A percentile compares a stretch with the other conserved stretches of the same genome.
Conservation (phyloP, 2,888 invertebrate genomes). For the Psylliodes chrysocephalus region DNA sequence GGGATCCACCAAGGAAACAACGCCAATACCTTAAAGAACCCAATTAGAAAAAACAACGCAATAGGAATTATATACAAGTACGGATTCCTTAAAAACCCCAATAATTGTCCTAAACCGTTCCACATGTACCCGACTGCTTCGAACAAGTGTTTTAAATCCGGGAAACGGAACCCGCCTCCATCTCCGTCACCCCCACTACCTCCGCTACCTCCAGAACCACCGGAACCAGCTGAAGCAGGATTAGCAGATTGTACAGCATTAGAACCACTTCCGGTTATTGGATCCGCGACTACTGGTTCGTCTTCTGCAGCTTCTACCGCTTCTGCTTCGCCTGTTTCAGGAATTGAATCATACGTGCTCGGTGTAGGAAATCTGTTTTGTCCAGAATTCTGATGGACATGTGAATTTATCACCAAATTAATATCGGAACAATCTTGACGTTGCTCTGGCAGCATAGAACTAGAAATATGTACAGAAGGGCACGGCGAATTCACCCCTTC, state of each 20-base stretch:
- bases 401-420: conserved; percentile 77
- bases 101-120: conserved; percentile 46
- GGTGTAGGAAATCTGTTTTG: conserved; percentile 52
- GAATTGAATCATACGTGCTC: conserved; percentile 48
- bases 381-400: conserved; percentile 68
- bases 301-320: conserved; percentile 45
- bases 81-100: conserved; percentile 58
- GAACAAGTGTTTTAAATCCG: conserved; percentile 58
- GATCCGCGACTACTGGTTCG: conserved; percentile 56
- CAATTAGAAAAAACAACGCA: conserved; percentile 71
- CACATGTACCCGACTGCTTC: conserved; percentile 51
- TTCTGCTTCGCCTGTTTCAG: conserved; percentile 13
- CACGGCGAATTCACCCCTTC: conserved; percentile 57
- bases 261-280: conserved; percentile 33
- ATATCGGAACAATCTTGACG: conserved; percentile 76
- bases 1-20: conserved; percentile 75
- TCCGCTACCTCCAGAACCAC: conserved; percentile 44
- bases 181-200: conserved; percentile 46
- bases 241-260: conserved; percentile 39
- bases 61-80: conserved; percentile 71
- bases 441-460: conserved; percentile 68
- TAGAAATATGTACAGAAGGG: conserved; percentile 69
- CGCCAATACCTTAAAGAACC: conserved; percentile 71
- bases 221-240: conserved; percentile 39
- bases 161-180: conserved; percentile 50